A percentile compares a stretch with the other conserved stretches of the same genome.
Evolutionary conservation across 2,797 vertebrate species (phyloP).

Genomic region (Protosalanx chinensis): DNA sequence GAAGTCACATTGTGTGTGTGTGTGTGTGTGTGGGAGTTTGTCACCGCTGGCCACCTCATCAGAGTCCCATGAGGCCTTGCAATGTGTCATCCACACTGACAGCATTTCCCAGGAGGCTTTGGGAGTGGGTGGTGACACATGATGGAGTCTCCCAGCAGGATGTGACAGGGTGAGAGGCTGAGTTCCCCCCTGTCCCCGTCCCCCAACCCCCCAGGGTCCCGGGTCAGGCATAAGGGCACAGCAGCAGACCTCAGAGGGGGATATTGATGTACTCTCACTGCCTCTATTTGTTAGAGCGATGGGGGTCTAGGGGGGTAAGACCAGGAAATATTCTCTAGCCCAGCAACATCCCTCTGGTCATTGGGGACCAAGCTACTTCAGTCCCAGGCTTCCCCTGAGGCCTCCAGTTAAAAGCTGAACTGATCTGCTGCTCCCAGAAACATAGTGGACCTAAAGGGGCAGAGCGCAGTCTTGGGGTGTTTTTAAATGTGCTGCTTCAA

Average conservation of each 20-base stretch:
- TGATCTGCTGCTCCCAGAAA: neutral
- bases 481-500: neutral
- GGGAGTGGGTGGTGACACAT: neutral
- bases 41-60: neutral
- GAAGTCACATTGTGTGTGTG: slow-evolving; percentile 3
- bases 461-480: neutral
- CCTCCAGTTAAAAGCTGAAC: neutral
- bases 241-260: slow-evolving; percentile 16
- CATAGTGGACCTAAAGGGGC: neutral
- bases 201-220: slow-evolving; percentile 11
- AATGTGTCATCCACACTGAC: slow-evolving; percentile 32
- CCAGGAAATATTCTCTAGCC: slow-evolving; percentile 8
- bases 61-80: slow-evolving; percentile 40
- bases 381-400: neutral
- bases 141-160: neutral
- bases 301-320: slow-evolving; percentile 1
- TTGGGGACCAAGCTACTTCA: neutral
- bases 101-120: slow-evolving; percentile 25
- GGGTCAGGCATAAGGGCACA: neutral
- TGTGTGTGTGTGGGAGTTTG: neutral
- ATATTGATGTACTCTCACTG: slow-evolving; percentile 38
- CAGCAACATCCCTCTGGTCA: slow-evolving; percentile 48
- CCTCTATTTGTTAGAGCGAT: slow-evolving; percentile 30
- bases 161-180: slow-evolving; percentile 8
- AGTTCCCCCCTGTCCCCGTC: slow-evolving; percentile 19